Conservation (phyloP, 2,797 vertebrate genomes). For the Thripadectes ignobilis region DNA sequence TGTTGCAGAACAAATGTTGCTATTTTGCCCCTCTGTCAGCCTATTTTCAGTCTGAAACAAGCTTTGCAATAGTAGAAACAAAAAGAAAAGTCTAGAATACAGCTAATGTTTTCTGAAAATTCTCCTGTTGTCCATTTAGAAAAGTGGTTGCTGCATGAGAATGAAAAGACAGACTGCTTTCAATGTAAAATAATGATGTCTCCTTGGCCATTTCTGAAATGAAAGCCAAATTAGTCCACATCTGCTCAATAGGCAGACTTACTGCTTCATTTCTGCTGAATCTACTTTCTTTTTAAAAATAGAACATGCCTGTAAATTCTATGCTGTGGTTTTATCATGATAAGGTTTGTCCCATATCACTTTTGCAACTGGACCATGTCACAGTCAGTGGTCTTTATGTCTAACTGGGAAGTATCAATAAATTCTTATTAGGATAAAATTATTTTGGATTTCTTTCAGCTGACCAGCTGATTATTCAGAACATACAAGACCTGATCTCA, state of each 20-base stretch:
- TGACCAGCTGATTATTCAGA: background rate
- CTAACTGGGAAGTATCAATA: background rate
- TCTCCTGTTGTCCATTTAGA: slow-evolving; percentile 16
- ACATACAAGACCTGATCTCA: background rate
- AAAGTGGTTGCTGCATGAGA: background rate
- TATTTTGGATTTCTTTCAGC: background rate
- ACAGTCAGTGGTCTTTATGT: background rate
- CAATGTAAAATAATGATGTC: slow-evolving; percentile 18
- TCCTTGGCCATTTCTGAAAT: slow-evolving; percentile 31
- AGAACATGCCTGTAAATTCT: background rate
- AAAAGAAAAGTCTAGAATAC: background rate
- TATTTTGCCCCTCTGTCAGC: background rate
- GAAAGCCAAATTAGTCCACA: slow-evolving; percentile 1
- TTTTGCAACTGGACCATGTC: background rate
- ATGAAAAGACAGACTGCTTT: slow-evolving; percentile 12
- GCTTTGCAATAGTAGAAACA: background rate
- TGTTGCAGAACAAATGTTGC: background rate
- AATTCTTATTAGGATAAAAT: background rate
- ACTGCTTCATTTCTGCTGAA: background rate
- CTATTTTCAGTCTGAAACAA: background rate
- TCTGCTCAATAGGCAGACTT: background rate
- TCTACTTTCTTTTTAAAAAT: background rate
- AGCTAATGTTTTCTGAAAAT: slow-evolving; percentile 20
- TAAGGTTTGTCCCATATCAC: background rate
- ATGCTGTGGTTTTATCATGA: background rate